Evolutionary conservation across 2,113 vertebrate genomes (phyloP), one percentile per base, ranked within the genome.

Genomic region (Varanus salvator): DNA sequence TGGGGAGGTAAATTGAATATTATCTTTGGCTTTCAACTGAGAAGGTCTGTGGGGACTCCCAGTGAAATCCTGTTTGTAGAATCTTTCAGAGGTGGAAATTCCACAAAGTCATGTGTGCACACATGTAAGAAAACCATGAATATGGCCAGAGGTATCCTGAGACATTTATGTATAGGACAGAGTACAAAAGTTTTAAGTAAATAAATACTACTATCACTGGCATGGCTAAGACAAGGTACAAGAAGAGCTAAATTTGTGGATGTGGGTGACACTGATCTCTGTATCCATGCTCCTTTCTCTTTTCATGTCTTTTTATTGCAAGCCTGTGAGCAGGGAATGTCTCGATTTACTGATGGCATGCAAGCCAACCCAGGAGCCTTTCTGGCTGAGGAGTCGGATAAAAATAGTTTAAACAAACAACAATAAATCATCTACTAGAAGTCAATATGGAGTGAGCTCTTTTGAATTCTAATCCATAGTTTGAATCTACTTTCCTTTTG

Each of bases 1-100:
- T 19, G n/a, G 27, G 64, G 72, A 87, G 50, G 72, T 71, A 87
- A 88, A 69, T 84, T 66, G 88, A 89, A 89, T 89, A 84, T 84
- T 90, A 71, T 87, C 34, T 57, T 25, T 31, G 44, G 71, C n/a
- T 87, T 87, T 69, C 72, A 84, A 25, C 64, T 84, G 44, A 77
- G 60, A 71, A 77, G 34, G 60, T 71, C 25, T 66, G 15, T 82
- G 85, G 60, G 34, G 31, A 12, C 4, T 87, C 60, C 8, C 6
- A 15, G n/a, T 44, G 57, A 74, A 90, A 86, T 80, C 54, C 69
- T 74, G 3, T 84, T 91, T 64, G 76, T 84, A 52, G 34, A 57
- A 27, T 64, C 1, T 48, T 84, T 69, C 8, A 29, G 66, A 60
- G 14, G n/a, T 17, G 72, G 34, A 0, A 54, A 78, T 88, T 1